Conservation (phyloP, 2,797 vertebrate species). For the Galaxias olidus region DNA sequence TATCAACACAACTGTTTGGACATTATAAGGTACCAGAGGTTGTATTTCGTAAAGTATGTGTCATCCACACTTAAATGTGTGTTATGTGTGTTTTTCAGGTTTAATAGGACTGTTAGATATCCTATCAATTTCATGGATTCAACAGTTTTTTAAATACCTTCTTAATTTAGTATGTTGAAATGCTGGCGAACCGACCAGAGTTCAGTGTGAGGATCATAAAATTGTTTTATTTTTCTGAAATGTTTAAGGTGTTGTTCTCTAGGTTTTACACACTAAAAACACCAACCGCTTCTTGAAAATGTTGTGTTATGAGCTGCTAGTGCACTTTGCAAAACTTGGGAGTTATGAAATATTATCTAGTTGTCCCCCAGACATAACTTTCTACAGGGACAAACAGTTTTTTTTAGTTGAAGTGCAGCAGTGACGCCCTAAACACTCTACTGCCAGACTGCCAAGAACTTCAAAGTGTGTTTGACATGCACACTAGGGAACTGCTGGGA, state of each 20-base stretch:
- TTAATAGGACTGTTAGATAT: too few relatives aligned
- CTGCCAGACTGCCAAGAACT: conserved; percentile 54
- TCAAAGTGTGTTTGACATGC: conserved; percentile 64
- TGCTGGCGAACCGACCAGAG: too few relatives aligned
- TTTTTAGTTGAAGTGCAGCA: conserved; percentile 23
- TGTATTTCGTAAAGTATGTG: too few relatives aligned
- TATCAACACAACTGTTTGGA: too few relatives aligned
- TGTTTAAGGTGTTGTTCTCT: not conserved
- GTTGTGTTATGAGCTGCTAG: conserved; percentile 6
- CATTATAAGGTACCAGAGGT: too few relatives aligned
- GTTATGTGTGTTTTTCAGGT: too few relatives aligned
- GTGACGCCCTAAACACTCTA: conserved; percentile 48
- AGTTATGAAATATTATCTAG: not conserved
- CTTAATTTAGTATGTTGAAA: too few relatives aligned
- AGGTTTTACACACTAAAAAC: not conserved
- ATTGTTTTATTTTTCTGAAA: too few relatives aligned
- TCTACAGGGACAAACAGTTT: not conserved
- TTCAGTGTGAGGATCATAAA: too few relatives aligned
- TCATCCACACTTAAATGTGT: too few relatives aligned
- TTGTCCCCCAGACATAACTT: conserved; percentile 4
- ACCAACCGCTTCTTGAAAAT: conserved; percentile 1
- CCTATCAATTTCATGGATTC: too few relatives aligned
- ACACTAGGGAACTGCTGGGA: conserved; percentile 53
- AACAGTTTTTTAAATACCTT: too few relatives aligned
- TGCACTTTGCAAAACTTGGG: not conserved